These are phyloP conservation scores for Trachelus stipa DNA, from an alignment of 2,888 invertebrate species.

Conservation along the genomic window DNA sequence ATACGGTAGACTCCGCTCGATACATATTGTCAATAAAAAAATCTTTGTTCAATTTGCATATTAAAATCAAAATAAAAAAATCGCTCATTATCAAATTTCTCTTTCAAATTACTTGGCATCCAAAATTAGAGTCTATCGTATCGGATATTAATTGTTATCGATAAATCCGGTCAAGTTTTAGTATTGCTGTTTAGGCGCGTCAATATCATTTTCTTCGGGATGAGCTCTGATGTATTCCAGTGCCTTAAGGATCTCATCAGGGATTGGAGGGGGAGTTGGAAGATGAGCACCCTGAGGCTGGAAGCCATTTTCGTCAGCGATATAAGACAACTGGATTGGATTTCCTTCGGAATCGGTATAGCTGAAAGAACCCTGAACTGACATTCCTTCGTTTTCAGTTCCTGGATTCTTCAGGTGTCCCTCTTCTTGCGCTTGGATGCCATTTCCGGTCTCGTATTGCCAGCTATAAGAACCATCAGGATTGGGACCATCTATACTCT, in stretches of 20 bases:
- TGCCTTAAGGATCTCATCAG: constrained; percentile 61
- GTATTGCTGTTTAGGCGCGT: constrained; percentile 31
- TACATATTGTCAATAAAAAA: not conserved
- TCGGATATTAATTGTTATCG: not conserved
- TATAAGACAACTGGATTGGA: constrained; percentile 71
- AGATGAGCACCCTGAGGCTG: constrained; percentile 70
- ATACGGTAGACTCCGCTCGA: not conserved
- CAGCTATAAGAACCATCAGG: constrained; percentile 60
- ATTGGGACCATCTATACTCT: constrained; percentile 56
- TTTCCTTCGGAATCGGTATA: constrained; percentile 75
- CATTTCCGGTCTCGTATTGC: constrained; percentile 67
- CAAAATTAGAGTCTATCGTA: not conserved
- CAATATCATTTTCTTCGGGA: constrained; percentile 50
- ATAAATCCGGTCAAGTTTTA: not conserved
- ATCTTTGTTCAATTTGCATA: not conserved
- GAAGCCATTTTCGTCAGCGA: constrained; percentile 79
- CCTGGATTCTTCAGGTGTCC: constrained; percentile 72
- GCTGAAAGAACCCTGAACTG: constrained; percentile 68
- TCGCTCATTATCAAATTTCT: not conserved
- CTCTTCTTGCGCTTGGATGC: constrained; percentile 65
- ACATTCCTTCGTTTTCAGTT: constrained; percentile 67
- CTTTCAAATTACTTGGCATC: not conserved
- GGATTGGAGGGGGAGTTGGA: constrained; percentile 59
- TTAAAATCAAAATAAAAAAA: not conserved
- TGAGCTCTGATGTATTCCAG: constrained; percentile 60